phyloP scores from a whole-genome alignment of 2,113 vertebrate species.

The Petrocephalus microphthalmus region DNA sequence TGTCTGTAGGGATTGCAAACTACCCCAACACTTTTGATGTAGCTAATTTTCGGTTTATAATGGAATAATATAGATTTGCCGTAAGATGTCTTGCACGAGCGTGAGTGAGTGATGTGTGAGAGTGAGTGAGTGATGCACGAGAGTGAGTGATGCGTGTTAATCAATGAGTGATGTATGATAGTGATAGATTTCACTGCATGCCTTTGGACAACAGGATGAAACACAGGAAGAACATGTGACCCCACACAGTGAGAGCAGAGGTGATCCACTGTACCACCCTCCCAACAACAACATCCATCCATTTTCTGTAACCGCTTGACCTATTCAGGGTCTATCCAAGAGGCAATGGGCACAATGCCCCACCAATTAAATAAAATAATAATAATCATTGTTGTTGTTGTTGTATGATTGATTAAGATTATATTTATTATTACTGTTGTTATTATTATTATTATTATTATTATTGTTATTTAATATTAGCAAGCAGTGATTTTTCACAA shows the following conservation, averaged over 20 bases:
- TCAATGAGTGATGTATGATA: neutral
- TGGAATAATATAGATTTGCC: too few species aligned
- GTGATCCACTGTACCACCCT: neutral
- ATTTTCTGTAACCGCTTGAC: neutral
- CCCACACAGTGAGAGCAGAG: neutral
- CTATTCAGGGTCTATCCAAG: neutral
- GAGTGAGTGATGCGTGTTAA: neutral
- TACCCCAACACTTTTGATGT: neutral
- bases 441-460: too few species aligned
- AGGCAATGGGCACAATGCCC: neutral
- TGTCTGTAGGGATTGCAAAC: neutral
- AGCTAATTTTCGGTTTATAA: neutral
- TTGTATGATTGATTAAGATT: neutral
- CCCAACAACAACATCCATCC: neutral
- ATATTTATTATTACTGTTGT: neutral
- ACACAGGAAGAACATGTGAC: neutral
- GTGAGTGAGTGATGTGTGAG: neutral
- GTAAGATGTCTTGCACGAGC: too few species aligned
- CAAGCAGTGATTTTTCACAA: neutral
- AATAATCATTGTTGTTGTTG: neutral
- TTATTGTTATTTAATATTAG: neutral
- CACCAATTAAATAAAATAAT: neutral
- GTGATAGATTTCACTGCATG: neutral
- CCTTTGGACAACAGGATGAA: neutral
- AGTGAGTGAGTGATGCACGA: neutral